Evolutionary conservation across 2,113 vertebrate species (phyloP).

Genomic region (Phoenicopterus ruber): DNA sequence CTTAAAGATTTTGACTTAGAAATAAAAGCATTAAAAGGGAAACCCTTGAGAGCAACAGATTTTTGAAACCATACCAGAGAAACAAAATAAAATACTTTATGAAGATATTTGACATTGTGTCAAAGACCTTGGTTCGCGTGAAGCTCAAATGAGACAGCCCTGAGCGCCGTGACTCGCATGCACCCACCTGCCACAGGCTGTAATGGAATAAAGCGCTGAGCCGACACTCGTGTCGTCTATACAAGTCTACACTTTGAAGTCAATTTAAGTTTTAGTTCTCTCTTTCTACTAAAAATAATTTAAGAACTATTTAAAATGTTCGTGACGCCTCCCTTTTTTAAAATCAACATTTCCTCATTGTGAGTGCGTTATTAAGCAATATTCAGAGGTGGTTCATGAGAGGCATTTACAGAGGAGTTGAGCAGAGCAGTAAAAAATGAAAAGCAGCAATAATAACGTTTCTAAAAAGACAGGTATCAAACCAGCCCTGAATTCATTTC

Average conservation of each 20-base stretch:
- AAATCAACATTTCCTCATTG: background rate
- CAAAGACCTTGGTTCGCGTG: background rate
- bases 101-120: background rate
- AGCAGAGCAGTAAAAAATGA: background rate
- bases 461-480: background rate
- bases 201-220: background rate
- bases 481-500: background rate
- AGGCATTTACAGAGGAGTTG: background rate
- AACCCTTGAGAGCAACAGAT: background rate
- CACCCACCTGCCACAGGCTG: background rate
- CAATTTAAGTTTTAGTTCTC: background rate
- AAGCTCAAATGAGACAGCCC: background rate
- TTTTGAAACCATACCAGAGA: background rate
- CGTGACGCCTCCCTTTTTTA: background rate
- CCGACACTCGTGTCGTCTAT: background rate
- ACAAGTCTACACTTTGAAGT: background rate
- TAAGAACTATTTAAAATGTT: background rate
- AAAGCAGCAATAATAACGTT: background rate
- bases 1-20: background rate
- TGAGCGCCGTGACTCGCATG: accelerated
- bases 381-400: background rate
- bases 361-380: background rate
- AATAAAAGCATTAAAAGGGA: background rate
- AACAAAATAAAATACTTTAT: background rate
- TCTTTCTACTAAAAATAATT: background rate